Percentiles rank a stretch among this genome's conserved stretches.
Evolutionary conservation across 2,113 vertebrate genomes (phyloP).

Genomic region (Scophthalmus maximus): DNA sequence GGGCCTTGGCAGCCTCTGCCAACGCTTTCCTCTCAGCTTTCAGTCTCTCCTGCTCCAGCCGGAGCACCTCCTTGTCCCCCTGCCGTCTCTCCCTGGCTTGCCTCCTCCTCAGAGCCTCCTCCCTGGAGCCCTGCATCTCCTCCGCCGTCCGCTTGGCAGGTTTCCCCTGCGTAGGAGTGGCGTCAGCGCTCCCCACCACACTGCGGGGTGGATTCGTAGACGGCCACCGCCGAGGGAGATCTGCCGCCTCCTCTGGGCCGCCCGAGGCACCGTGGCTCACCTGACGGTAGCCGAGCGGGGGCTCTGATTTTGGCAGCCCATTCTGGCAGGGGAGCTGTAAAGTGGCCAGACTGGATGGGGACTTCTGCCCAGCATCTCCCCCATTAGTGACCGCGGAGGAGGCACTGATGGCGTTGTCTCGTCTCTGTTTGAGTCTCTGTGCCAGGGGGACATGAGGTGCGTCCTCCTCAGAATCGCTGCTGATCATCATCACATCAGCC

Average conservation of each 20-base stretch:
- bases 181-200: constrained; percentile 1
- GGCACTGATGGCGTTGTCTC: constrained; percentile 13
- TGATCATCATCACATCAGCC: constrained; percentile 64
- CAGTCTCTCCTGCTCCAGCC: constrained; percentile 68
- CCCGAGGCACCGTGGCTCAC: fast-evolving
- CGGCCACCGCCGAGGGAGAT: background rate
- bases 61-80: constrained; percentile 58
- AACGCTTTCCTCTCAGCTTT: constrained; percentile 75
- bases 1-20: constrained; percentile 79
- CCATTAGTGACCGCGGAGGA: constrained; percentile 17
- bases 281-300: constrained; percentile 12
- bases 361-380: constrained; percentile 9
- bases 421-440: constrained; percentile 78
- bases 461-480: constrained; percentile 83
- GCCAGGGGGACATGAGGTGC: constrained; percentile 73
- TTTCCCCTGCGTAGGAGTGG: constrained; percentile 59
- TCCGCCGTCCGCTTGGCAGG: constrained; percentile 49
- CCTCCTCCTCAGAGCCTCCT: constrained; percentile 56
- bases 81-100: constrained; percentile 62
- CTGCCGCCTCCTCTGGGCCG: background rate
- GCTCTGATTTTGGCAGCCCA: background rate
- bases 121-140: constrained; percentile 56
- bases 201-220: background rate
- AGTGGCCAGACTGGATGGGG: background rate
- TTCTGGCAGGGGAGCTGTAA: constrained; percentile 5